phyloP scores from a whole-genome alignment of 53 echinoderm and acorn worm species.

The Glandiceps talaboti region DNA sequence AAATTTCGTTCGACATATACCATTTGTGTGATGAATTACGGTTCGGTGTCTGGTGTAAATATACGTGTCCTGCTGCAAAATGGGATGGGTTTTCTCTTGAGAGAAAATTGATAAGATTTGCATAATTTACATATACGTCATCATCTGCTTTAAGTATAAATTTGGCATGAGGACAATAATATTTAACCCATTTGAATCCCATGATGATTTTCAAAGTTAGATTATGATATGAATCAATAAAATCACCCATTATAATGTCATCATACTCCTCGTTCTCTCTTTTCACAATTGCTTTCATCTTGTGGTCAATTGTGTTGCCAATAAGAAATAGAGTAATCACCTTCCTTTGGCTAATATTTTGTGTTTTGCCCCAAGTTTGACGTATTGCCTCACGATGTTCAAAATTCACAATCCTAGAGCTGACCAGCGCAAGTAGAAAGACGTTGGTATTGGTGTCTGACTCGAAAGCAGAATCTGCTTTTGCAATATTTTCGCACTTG shows the following conservation, averaged over 20 bases:
- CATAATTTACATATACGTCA: constrained; percentile 43
- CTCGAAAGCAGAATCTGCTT: background rate
- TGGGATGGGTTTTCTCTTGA: background rate
- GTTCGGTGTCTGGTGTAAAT: background rate
- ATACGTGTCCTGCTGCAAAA: background rate
- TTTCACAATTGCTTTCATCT: constrained; percentile 10
- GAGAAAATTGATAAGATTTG: background rate
- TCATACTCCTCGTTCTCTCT: constrained; percentile 27
- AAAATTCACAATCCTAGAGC: constrained; percentile 32
- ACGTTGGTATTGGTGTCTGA: constrained; percentile 5
- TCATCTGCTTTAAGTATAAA: constrained; percentile 79
- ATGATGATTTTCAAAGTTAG: constrained; percentile 57
- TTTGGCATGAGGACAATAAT: constrained; percentile 43
- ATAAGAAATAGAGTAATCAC: constrained; percentile 23
- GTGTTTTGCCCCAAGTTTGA: constrained; percentile 38
- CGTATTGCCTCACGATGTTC: constrained; percentile 36
- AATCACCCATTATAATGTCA: constrained; percentile 53
- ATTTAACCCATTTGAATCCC: constrained; percentile 71
- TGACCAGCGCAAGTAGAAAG: constrained; percentile 39
- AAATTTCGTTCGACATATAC: constrained; percentile 42
- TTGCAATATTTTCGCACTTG: background rate
- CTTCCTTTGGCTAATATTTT: background rate
- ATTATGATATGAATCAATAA: constrained; percentile 62
- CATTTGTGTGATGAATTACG: constrained; percentile 26
- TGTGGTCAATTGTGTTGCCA: constrained; percentile 3